Conservation (phyloP, 92 coral and sea anemone species). For the Diadumene lineata region DNA sequence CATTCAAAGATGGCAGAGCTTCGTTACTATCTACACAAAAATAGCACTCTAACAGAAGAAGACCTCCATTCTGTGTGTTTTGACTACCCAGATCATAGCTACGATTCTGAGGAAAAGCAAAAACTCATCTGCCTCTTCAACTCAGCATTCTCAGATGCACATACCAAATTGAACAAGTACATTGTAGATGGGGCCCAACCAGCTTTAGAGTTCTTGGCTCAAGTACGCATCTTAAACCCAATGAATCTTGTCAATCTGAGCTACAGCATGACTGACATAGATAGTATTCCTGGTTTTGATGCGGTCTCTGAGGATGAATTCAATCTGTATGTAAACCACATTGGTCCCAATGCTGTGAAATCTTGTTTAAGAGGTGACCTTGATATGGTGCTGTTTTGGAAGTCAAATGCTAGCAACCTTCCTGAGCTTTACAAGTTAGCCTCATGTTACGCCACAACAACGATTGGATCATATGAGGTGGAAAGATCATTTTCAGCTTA, state of each 20-base stretch:
- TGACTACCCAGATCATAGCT: not conserved
- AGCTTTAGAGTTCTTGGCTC: conserved; percentile 44
- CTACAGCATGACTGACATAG: conserved; percentile 12
- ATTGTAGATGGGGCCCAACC: conserved; percentile 59
- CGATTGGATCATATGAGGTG: conserved; percentile 53
- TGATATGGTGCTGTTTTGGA: conserved; percentile 45
- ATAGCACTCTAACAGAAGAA: conserved; percentile 33
- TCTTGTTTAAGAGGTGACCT: not conserved
- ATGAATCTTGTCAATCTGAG: conserved; percentile 16
- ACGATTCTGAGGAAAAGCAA: conserved; percentile 9
- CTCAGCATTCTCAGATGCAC: conserved; percentile 42
- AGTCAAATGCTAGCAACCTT: conserved; percentile 30
- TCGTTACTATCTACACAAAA: conserved; percentile 35
- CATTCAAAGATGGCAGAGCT: conserved; percentile 43
- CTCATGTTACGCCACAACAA: conserved; percentile 56
- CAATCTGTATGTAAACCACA: conserved; percentile 18
- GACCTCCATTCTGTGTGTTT: conserved; percentile 48
- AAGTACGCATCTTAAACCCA: conserved; percentile 52
- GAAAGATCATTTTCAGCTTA: conserved; percentile 64
- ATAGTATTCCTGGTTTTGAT: conserved; percentile 61
- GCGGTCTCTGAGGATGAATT: conserved; percentile 40
- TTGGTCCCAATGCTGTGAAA: conserved; percentile 50
- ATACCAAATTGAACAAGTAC: conserved; percentile 45
- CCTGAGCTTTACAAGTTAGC: conserved; percentile 58
- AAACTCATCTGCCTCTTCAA: conserved; percentile 20